These are phyloP conservation scores for Catonia carolina DNA, from an alignment of 2,888 invertebrate species.

Conservation along the genomic window DNA sequence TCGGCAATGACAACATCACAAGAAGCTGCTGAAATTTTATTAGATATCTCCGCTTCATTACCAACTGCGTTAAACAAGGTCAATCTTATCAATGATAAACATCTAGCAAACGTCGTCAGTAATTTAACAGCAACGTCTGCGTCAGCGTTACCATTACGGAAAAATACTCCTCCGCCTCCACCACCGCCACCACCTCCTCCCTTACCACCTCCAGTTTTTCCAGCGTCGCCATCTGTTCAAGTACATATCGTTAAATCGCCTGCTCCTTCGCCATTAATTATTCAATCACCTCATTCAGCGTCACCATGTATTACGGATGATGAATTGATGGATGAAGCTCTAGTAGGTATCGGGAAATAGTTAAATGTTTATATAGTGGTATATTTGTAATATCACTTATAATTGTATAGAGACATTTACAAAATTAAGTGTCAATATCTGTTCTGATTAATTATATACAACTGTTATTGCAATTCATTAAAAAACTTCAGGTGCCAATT, in stretches of 20 bases:
- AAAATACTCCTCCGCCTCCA: constrained; percentile 39
- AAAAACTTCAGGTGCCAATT: no score
- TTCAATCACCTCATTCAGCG: constrained; percentile 61
- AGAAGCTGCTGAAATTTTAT: constrained; percentile 57
- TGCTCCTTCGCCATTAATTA: constrained; percentile 62
- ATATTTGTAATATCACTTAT: no score
- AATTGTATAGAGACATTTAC: no score
- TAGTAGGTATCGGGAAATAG: constrained; percentile 69
- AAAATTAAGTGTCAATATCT: no score
- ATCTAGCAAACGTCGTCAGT: background rate
- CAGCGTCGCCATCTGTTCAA: constrained; percentile 52
- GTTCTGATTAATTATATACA: no score
- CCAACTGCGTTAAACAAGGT: constrained; percentile 13
- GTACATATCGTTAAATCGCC: constrained; percentile 73
- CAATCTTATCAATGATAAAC: background rate
- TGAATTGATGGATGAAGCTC: constrained; percentile 82
- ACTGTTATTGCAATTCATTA: no score
- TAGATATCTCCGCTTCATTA: constrained; percentile 54
- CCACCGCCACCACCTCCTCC: constrained; percentile 32
- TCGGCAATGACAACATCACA: constrained; percentile 45
- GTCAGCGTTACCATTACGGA: constrained; percentile 43
- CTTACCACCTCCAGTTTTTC: constrained; percentile 43
- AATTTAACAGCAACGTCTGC: no score
- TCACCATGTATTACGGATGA: constrained; percentile 82
- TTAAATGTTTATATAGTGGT: no score